Percentiles rank a stretch among this genome's conserved stretches.
Conservation (phyloP, 2,113 vertebrate species). For the Benitochromis conjunctus region DNA sequence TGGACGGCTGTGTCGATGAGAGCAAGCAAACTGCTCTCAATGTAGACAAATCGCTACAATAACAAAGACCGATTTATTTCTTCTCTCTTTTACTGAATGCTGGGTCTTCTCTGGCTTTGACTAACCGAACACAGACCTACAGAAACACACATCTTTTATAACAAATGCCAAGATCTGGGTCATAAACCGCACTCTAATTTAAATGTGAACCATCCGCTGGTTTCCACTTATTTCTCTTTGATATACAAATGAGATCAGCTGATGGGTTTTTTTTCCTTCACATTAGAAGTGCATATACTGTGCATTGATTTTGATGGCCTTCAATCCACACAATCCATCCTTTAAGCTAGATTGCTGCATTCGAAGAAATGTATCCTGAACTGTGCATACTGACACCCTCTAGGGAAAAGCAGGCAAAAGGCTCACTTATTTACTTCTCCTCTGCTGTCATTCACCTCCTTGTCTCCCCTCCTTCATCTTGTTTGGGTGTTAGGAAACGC, state of each 20-base stretch:
- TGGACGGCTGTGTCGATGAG: conserved; percentile 4
- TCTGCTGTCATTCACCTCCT: not conserved
- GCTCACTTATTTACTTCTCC: not conserved
- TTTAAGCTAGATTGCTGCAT: not conserved
- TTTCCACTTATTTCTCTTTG: not conserved
- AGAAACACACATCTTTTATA: not conserved
- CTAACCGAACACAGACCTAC: not conserved
- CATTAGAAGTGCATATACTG: not conserved
- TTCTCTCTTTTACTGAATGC: not conserved
- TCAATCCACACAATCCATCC: not conserved
- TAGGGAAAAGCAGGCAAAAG: not conserved
- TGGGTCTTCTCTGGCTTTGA: not conserved
- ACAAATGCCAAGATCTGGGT: not conserved
- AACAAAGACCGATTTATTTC: conserved; percentile 22
- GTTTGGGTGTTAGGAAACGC: not conserved
- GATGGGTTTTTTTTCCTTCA: not conserved
- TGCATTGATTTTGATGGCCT: not conserved
- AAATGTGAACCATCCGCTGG: not conserved
- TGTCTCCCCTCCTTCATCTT: not conserved
- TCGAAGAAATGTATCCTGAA: not conserved
- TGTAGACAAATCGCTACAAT: conserved; percentile 19
- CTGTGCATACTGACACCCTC: not conserved
- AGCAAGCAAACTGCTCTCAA: conserved; percentile 12
- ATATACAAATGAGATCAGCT: not conserved
- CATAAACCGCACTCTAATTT: not conserved